These are phyloP conservation scores for Dasypus novemcinctus DNA, from an alignment of 2,113 vertebrate species.

Conservation along the genomic window DNA sequence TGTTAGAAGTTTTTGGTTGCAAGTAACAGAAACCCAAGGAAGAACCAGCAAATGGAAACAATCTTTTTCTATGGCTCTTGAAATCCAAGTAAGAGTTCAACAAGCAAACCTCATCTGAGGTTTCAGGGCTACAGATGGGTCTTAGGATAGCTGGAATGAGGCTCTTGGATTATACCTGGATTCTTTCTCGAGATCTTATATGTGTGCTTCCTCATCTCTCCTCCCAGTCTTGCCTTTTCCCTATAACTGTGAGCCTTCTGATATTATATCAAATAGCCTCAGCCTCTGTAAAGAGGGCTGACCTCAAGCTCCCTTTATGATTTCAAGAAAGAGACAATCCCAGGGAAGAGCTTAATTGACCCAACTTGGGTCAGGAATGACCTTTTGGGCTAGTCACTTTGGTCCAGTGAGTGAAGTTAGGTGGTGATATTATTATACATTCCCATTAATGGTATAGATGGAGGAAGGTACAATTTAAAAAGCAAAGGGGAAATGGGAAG, in stretches of 20 bases:
- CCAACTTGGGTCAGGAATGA: not conserved
- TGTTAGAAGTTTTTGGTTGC: not conserved
- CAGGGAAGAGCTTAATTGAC: not conserved
- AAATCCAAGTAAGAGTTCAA: not conserved
- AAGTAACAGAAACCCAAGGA: constrained; percentile 15
- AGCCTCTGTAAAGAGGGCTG: not conserved
- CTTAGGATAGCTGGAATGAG: not conserved
- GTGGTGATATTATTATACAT: not conserved
- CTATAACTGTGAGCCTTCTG: not conserved
- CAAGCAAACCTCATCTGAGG: not conserved
- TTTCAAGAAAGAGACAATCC: not conserved
- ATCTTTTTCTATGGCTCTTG: not conserved
- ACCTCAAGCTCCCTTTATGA: not conserved
- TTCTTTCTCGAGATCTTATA: not conserved
- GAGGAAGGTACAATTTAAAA: not conserved
- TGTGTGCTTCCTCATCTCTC: not conserved
- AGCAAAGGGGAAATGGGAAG: not conserved
- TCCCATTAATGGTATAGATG: not conserved
- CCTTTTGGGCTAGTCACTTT: not conserved
- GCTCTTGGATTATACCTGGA: not conserved
- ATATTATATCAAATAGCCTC: not conserved
- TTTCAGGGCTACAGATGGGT: not conserved
- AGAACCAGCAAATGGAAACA: not conserved
- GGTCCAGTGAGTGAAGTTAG: not conserved
- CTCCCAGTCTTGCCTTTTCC: not conserved